Percentiles rank a stretch among this genome's conserved stretches.
Conservation (phyloP, 1,140 invertebrate genomes). For the Tribolium castaneum region DNA sequence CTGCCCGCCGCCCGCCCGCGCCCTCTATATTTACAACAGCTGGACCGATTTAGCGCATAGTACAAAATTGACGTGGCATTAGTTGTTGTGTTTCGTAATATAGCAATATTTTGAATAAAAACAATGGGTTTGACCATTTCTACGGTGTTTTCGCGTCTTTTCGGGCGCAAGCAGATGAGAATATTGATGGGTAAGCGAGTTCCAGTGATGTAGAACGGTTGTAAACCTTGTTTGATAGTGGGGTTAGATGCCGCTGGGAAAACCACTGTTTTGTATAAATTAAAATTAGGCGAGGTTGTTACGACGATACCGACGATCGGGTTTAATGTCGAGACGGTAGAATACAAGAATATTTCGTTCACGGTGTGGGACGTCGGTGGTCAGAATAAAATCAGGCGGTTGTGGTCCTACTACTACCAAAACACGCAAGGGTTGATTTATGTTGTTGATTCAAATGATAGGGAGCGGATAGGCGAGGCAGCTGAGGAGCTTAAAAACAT, state of each 20-base stretch:
- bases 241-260: conserved; percentile 92
- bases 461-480: conserved; percentile 86
- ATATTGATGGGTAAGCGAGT: conserved; percentile 86
- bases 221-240: conserved; percentile 60
- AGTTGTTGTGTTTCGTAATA: conserved; percentile 2
- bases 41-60: conserved; percentile 12
- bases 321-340: conserved; percentile 91
- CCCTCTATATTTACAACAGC: conserved; percentile 3
- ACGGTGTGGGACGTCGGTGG: conserved; percentile 90
- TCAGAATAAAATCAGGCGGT: conserved; percentile 82
- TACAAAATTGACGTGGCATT: conserved; percentile 39
- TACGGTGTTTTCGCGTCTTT: conserved; percentile 90
- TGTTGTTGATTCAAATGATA: conserved; percentile 93
- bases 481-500: conserved; percentile 87
- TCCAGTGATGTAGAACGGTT: background rate
- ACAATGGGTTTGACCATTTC: conserved; percentile 96
- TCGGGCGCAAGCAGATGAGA: conserved; percentile 98
- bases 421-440: conserved; percentile 90
- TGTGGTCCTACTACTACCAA: conserved; percentile 88
- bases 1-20: background rate
- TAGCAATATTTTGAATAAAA: conserved; percentile 1
- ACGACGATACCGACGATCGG: conserved; percentile 94
- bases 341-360: conserved; percentile 91
- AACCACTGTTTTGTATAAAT: conserved; percentile 92
- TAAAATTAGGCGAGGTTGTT: conserved; percentile 92